These are phyloP conservation scores for Nemopilema nomurai DNA, from an alignment of 30 jellyfish, hydroid and myxozoan genomes.

Conservation along the genomic window DNA sequence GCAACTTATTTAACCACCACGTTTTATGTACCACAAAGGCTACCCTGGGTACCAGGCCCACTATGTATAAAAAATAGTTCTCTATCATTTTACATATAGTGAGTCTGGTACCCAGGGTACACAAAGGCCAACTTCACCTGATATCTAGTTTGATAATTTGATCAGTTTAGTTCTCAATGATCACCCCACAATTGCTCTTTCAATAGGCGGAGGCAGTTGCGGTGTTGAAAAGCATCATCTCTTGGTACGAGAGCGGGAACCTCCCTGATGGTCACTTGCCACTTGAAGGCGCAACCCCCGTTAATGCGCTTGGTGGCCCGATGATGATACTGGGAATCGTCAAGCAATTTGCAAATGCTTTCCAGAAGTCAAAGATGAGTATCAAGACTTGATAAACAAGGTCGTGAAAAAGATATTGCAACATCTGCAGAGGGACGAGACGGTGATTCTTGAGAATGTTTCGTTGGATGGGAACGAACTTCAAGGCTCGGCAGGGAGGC, in stretches of 20 bases:
- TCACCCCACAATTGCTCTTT: no score
- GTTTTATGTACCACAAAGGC: no score
- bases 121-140: no score
- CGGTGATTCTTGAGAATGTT: conserved; percentile 50
- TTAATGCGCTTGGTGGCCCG: conserved; percentile 25
- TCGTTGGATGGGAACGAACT: conserved; percentile 40
- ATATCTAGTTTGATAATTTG: no score
- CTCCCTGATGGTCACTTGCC: conserved; percentile 58
- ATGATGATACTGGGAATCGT: conserved; percentile 53
- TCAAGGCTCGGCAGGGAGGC: conserved; percentile 58
- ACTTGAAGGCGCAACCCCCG: conserved; percentile 36
- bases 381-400: not conserved
- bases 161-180: no score
- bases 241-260: conserved; percentile 31
- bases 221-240: conserved; percentile 36
- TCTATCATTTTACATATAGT: no score
- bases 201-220: conserved; percentile 48
- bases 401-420: conserved; percentile 40
- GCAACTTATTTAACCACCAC: no score
- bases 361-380: conserved; percentile 33
- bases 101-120: no score
- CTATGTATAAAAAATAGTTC: no score
- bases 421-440: conserved; percentile 57
- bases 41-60: no score
- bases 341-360: conserved; percentile 39